Percentiles rank a stretch among this genome's conserved stretches.
Conservation (phyloP, 1,140 invertebrate species). For the Drosophila athabasca region DNA sequence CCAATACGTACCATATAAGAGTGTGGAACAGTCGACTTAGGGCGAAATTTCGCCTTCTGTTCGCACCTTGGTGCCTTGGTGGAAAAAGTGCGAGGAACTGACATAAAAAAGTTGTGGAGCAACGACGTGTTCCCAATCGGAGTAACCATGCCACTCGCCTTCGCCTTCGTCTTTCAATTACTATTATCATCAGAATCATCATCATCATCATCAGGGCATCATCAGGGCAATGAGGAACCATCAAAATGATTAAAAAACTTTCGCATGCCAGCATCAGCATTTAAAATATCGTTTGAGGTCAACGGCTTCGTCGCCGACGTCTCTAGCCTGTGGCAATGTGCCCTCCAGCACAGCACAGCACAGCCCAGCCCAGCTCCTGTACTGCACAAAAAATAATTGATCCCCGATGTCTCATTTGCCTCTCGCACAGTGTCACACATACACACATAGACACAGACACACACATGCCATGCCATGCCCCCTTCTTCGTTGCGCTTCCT, state of each 20-base stretch:
- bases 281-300: slow-evolving; percentile 47
- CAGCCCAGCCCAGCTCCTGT: neutral
- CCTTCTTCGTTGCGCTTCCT: too few species aligned
- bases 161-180: slow-evolving; percentile 18
- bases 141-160: neutral
- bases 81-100: slow-evolving; percentile 59
- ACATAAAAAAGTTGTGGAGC: slow-evolving; percentile 64
- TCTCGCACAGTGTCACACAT: slow-evolving; percentile 7
- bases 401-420: slow-evolving; percentile 72
- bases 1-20: too few species aligned
- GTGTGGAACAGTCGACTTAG: neutral
- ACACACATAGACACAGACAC: slow-evolving; percentile 17
- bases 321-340: slow-evolving; percentile 55
- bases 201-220: slow-evolving; percentile 1
- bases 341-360: too few species aligned
- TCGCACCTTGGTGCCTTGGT: slow-evolving; percentile 35
- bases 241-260: slow-evolving; percentile 78
- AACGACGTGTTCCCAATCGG: slow-evolving; percentile 46
- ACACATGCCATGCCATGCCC: neutral
- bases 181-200: slow-evolving; percentile 26
- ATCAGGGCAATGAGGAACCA: slow-evolving; percentile 43
- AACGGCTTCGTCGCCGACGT: slow-evolving; percentile 54
- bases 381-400: slow-evolving; percentile 70
- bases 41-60: slow-evolving; percentile 29
- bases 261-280: slow-evolving; percentile 65